A percentile compares a stretch with the other conserved stretches of the same genome.
Conservation (phyloP, 2,113 vertebrate genomes). For the Nerophis lumbriciformis region DNA sequence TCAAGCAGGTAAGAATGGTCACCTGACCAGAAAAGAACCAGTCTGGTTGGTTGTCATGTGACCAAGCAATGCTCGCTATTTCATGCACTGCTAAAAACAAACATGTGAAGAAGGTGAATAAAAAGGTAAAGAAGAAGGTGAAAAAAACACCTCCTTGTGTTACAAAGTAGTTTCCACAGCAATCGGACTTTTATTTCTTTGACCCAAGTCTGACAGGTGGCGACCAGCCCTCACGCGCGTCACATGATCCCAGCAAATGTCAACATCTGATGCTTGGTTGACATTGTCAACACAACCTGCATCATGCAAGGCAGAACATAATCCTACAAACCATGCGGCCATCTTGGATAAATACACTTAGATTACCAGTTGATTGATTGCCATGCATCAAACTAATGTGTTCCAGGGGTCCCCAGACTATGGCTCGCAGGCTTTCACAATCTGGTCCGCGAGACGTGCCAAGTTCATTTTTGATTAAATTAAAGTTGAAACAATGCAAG, state of each 20-base stretch:
- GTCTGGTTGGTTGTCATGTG: slow-evolving; percentile 39
- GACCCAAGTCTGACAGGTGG: too few relatives aligned
- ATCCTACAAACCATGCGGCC: too few relatives aligned
- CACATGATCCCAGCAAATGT: slow-evolving; percentile 43
- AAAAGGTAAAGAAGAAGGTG: too few relatives aligned
- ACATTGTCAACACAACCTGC: slow-evolving; percentile 33
- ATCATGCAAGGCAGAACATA: background rate
- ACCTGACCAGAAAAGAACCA: slow-evolving; percentile 25
- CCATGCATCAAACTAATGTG: background rate
- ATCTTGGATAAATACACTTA: background rate
- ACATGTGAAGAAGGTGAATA: too few relatives aligned
- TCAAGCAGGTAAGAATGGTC: slow-evolving; percentile 9
- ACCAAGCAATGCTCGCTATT: slow-evolving; percentile 10
- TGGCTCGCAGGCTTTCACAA: too few relatives aligned
- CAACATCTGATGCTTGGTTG: slow-evolving; percentile 24
- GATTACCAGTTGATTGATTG: background rate
- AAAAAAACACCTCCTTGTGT: too few relatives aligned
- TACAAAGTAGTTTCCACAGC: too few relatives aligned
- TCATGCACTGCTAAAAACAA: slow-evolving; percentile 3
- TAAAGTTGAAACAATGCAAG: too few relatives aligned
- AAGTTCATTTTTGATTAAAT: too few relatives aligned
- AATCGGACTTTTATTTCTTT: too few relatives aligned
- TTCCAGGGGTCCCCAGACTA: too few relatives aligned
- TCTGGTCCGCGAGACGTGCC: too few relatives aligned
- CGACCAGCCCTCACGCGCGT: slow-evolving; percentile 15